phyloP scores from a whole-genome alignment of 2,888 invertebrate species.

The Masnerella sp. region DNA sequence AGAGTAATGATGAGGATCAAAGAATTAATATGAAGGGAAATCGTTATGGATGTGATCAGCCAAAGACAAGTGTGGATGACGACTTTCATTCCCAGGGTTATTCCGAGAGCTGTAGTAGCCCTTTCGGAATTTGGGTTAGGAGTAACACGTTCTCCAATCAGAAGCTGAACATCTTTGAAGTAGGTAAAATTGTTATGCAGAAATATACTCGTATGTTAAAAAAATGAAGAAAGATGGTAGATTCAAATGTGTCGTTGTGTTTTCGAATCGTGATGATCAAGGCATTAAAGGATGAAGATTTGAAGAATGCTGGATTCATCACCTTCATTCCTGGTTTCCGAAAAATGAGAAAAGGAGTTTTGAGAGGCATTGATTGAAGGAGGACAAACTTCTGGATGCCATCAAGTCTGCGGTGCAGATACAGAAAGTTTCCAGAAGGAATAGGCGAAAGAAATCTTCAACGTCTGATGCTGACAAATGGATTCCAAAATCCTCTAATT shows the following conservation, averaged over 20 bases:
- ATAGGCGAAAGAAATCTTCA: slow-evolving; percentile 2
- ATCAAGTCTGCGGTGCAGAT: background rate
- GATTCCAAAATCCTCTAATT: slow-evolving; percentile 18
- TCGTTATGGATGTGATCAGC: no score
- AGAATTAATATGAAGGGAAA: no score
- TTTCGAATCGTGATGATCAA: slow-evolving; percentile 17
- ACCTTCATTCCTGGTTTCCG: slow-evolving; percentile 5
- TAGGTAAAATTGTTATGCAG: slow-evolving; percentile 1
- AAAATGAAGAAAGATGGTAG: slow-evolving; percentile 21
- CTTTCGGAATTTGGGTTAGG: slow-evolving; percentile 9
- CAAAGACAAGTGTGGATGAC: background rate
- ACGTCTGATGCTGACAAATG: slow-evolving; percentile 16
- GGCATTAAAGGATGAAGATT: slow-evolving; percentile 12
- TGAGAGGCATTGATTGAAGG: slow-evolving; percentile 2
- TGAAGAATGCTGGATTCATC: slow-evolving; percentile 8
- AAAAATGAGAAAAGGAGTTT: slow-evolving; percentile 2
- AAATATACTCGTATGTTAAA: background rate
- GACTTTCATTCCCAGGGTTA: background rate
- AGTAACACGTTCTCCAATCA: background rate
- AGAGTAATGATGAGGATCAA: no score
- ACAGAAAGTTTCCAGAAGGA: background rate
- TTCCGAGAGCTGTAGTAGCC: background rate
- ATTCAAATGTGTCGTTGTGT: slow-evolving; percentile 19
- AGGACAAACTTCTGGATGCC: background rate
- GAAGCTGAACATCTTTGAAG: background rate